phyloP scores from a whole-genome alignment of 1,140 invertebrate genomes.

The Catajapyx aquilonaris region DNA sequence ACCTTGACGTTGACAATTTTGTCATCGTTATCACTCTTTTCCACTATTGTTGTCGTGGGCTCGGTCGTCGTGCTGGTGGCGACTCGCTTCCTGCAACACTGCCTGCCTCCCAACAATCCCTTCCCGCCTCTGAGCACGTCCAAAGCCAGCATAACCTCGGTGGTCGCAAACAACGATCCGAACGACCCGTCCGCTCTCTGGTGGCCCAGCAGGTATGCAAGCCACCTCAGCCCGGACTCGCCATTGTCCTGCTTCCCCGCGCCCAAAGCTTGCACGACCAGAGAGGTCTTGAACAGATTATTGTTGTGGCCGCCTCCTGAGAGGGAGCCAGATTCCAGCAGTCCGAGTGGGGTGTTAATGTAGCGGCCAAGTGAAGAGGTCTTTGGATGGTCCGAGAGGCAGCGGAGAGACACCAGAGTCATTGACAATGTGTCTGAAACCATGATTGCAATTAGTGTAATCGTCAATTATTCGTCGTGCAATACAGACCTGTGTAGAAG shows the following conservation, averaged over 20 bases:
- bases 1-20: background rate
- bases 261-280: constrained; percentile 62
- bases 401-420: constrained; percentile 57
- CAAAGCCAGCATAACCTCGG: constrained; percentile 48
- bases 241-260: too few species aligned
- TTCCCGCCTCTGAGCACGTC: constrained; percentile 16
- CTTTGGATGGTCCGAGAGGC: constrained; percentile 61
- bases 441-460: constrained; percentile 2
- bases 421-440: constrained; percentile 55
- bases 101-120: constrained; percentile 9
- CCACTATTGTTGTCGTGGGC: constrained; percentile 2
- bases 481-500: constrained; percentile 3
- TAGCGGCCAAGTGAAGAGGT: constrained; percentile 57
- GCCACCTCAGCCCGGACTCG: too few species aligned
- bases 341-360: constrained; percentile 44
- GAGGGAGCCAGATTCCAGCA: constrained; percentile 51
- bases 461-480: background rate
- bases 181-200: constrained; percentile 56
- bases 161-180: constrained; percentile 44
- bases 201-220: constrained; percentile 46
- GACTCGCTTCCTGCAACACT: constrained; percentile 2
- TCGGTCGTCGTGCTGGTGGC: background rate
- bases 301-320: constrained; percentile 58
- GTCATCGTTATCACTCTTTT: constrained; percentile 5
- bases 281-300: constrained; percentile 51